A percentile compares a stretch with the other conserved stretches of the same genome.
Conservation (phyloP, 2,797 vertebrate genomes). For the Neoniphon sammara region DNA sequence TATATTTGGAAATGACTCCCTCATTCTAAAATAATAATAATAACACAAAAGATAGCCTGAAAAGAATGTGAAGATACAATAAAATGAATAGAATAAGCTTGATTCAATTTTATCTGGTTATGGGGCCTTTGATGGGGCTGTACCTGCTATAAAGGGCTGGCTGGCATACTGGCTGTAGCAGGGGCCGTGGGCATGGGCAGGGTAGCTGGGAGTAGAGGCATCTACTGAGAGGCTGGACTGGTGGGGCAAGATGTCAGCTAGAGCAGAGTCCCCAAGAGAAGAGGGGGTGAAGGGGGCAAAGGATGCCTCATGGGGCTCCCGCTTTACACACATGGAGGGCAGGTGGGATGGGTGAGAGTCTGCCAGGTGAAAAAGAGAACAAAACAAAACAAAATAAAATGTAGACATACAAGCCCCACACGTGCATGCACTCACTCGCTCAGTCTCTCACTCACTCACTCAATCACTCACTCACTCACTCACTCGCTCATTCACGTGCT, state of each 20-base stretch:
- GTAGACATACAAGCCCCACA: constrained; percentile 67
- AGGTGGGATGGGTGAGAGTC: constrained; percentile 86
- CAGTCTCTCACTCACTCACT: background rate
- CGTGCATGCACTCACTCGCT: constrained; percentile 14
- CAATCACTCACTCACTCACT: background rate
- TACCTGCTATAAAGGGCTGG: constrained; percentile 93
- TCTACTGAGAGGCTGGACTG: constrained; percentile 91
- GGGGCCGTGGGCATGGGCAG: constrained; percentile 86
- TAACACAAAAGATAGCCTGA: constrained; percentile 13
- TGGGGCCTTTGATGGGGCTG: constrained; percentile 61
- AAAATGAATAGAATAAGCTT: constrained; percentile 29
- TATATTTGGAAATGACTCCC: background rate
- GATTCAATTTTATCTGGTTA: constrained; percentile 29
- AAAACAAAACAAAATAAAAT: constrained; percentile 69
- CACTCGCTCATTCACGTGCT: background rate
- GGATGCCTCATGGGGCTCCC: constrained; percentile 93
- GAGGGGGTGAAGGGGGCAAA: constrained; percentile 93
- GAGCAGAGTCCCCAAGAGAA: constrained; percentile 80
- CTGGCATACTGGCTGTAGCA: constrained; percentile 90
- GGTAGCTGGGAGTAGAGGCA: constrained; percentile 90
- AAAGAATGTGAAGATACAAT: constrained; percentile 22
- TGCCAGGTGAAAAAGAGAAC: constrained; percentile 75
- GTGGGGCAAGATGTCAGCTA: constrained; percentile 91
- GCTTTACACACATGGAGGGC: constrained; percentile 91
- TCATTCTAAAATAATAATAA: background rate